These are phyloP conservation scores for Pedionomus torquatus DNA, from an alignment of 2,113 vertebrate genomes.

Conservation along the genomic window DNA sequence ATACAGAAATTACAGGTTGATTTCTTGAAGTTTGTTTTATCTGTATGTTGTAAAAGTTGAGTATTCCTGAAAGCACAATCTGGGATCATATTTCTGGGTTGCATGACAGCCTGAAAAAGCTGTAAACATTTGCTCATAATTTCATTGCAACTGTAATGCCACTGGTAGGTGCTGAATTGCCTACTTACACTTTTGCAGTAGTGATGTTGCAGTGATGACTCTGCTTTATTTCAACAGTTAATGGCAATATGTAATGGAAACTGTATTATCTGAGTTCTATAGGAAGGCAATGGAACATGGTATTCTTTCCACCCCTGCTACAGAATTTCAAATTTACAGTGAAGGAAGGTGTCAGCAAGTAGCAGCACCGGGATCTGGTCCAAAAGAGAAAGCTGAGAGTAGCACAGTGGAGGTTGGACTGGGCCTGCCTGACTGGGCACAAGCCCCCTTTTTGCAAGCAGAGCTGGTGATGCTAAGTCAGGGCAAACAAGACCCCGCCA, in stretches of 20 bases:
- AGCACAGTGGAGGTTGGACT: background rate
- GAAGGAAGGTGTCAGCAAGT: background rate
- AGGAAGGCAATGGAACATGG: background rate
- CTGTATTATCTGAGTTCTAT: background rate
- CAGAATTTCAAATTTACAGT: background rate
- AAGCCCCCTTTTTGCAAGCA: background rate
- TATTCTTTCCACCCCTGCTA: background rate
- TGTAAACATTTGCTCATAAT: background rate
- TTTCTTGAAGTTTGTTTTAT: background rate
- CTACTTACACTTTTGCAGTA: background rate
- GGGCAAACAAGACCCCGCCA: background rate
- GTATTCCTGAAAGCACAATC: background rate
- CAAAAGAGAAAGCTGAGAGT: background rate
- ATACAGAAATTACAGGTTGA: background rate
- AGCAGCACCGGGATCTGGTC: background rate
- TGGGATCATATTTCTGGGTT: background rate
- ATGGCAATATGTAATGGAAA: background rate
- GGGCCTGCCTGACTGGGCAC: background rate
- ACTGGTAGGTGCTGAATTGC: background rate
- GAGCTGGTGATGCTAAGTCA: background rate
- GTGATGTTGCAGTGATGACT: background rate
- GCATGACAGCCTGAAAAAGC: background rate
- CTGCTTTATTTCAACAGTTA: background rate
- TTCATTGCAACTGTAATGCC: background rate
- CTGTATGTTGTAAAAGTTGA: background rate